Conservation (phyloP, 2,113 vertebrate species). For the Blennius ocellaris region DNA sequence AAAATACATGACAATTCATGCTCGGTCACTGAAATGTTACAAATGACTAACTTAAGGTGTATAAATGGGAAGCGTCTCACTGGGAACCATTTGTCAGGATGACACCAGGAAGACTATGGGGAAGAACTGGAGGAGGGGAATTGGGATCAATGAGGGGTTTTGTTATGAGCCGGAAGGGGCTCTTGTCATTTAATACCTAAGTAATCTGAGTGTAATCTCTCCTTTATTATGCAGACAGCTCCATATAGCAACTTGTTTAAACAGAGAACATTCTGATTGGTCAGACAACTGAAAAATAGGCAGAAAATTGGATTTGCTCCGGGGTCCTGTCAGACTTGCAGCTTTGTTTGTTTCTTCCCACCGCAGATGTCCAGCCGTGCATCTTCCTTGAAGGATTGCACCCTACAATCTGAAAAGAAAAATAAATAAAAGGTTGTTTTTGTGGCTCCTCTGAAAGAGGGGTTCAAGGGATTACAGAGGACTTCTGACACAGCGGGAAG, state of each 20-base stretch:
- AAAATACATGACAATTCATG: too few species aligned
- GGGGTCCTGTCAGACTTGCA: background rate
- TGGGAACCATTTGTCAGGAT: too few species aligned
- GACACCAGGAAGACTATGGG: background rate
- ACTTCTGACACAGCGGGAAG: constrained; percentile 5
- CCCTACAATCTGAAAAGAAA: background rate
- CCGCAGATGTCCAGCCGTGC: background rate
- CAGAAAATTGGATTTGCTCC: background rate
- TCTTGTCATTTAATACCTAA: constrained; percentile 13
- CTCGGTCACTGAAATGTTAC: too few species aligned
- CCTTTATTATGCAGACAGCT: constrained; percentile 38
- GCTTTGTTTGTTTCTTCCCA: background rate
- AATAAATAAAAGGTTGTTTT: background rate
- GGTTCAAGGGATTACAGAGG: constrained; percentile 27
- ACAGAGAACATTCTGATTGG: background rate
- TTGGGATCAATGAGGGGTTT: too few species aligned
- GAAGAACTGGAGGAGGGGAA: background rate
- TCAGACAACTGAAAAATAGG: background rate
- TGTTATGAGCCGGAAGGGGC: too few species aligned
- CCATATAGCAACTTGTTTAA: constrained; percentile 6
- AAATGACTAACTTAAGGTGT: too few species aligned
- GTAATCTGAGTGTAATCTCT: constrained; percentile 41
- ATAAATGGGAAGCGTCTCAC: too few species aligned
- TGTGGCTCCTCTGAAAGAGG: background rate
- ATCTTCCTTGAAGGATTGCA: background rate